These are phyloP conservation scores for Noctilio leporinus DNA, from an alignment of 2,113 vertebrate species.

Conservation along the genomic window DNA sequence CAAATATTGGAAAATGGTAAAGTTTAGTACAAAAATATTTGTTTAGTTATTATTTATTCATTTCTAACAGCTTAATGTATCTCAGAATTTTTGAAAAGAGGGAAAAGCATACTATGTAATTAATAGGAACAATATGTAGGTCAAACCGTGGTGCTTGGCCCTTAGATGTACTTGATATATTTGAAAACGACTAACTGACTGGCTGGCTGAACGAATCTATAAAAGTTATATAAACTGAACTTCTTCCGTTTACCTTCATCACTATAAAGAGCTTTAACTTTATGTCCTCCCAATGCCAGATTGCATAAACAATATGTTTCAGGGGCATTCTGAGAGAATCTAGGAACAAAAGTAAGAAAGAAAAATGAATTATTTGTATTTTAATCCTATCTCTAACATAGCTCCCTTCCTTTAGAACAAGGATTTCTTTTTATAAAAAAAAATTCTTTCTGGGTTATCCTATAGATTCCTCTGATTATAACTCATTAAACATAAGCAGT, in stretches of 20 bases:
- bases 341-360: not conserved
- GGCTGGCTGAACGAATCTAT: not conserved
- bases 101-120: not conserved
- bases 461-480: constrained; percentile 26
- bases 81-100: not conserved
- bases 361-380: not conserved
- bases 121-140: not conserved
- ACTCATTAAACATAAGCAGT: constrained; percentile 38
- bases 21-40: not conserved
- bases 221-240: not conserved
- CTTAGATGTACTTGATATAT: not conserved
- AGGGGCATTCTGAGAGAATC: not conserved
- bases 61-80: not conserved
- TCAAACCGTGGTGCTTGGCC: not conserved
- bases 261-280: not conserved
- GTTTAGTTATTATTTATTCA: not conserved
- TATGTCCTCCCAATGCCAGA: not conserved
- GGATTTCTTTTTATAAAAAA: not conserved
- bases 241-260: not conserved
- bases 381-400: not conserved
- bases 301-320: not conserved
- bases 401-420: not conserved
- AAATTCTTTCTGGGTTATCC: not conserved
- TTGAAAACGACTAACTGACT: not conserved
- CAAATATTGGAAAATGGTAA: not conserved